Conservation (phyloP, 2,888 invertebrate species). For the Tetranychus truncatus region DNA sequence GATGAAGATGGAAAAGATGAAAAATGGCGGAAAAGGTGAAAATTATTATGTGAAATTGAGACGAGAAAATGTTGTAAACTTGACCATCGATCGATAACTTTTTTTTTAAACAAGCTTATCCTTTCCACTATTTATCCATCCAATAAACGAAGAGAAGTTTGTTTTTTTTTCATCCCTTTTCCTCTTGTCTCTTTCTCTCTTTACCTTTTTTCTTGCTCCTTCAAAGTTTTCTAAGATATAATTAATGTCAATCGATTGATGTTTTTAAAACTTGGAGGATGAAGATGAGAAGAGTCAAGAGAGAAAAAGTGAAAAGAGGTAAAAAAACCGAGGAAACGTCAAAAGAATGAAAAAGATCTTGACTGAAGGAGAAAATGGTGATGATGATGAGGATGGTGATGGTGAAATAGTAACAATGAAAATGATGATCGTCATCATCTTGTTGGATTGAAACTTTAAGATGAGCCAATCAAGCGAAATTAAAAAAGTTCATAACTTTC, state of each 20-base stretch:
- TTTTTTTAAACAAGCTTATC: neutral
- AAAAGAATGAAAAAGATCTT: neutral
- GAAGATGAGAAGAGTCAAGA: neutral
- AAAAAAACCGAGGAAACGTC: neutral
- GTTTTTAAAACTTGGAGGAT: neutral
- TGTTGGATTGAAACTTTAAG: neutral
- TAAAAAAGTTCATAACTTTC: neutral
- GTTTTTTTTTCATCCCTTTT: neutral
- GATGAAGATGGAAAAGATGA: neutral
- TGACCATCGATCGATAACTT: neutral
- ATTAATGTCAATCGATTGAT: constrained; percentile 1
- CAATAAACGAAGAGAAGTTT: neutral
- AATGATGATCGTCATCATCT: neutral
- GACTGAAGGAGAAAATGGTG: neutral
- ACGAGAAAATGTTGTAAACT: neutral
- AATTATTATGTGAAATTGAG: neutral
- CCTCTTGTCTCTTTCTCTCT: constrained; percentile 5
- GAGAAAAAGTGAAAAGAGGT: neutral
- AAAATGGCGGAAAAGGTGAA: neutral
- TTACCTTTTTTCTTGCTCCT: neutral
- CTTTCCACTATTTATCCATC: neutral
- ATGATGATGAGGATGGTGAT: neutral
- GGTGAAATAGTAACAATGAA: neutral
- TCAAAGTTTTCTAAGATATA: neutral
- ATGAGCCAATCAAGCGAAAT: neutral